These are phyloP conservation scores for Euzetes globulus DNA, from an alignment of 2,888 invertebrate genomes.

Conservation along the genomic window DNA sequence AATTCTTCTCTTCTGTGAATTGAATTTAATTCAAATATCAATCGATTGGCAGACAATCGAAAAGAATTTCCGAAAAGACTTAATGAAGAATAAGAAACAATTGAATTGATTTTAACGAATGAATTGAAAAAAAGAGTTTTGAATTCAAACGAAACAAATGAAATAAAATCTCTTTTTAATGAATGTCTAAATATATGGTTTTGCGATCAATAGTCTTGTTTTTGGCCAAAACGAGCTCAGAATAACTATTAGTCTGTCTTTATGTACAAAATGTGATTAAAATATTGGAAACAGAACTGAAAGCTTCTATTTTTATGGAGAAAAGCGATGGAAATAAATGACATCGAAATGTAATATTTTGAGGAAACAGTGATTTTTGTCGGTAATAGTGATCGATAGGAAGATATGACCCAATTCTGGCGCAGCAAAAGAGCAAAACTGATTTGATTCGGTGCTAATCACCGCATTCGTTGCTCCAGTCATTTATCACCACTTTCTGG, in stretches of 20 bases:
- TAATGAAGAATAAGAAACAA: too few relatives aligned
- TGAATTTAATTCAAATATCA: not conserved
- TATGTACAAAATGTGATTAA: too few relatives aligned
- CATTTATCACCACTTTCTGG: slow-evolving; percentile 3
- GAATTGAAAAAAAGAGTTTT: too few relatives aligned
- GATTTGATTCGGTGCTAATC: slow-evolving; percentile 18
- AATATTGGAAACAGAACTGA: too few relatives aligned
- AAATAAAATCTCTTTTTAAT: too few relatives aligned
- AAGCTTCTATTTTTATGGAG: not conserved
- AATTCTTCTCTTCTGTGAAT: not conserved
- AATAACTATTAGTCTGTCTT: too few relatives aligned
- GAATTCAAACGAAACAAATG: too few relatives aligned
- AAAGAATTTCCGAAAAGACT: not conserved
- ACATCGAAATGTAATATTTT: not conserved
- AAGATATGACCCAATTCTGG: slow-evolving; percentile 20
- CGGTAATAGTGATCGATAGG: not conserved
- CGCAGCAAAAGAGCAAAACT: slow-evolving; percentile 1
- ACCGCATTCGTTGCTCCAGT: slow-evolving; percentile 8
- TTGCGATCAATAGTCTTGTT: too few relatives aligned
- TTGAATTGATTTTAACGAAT: too few relatives aligned
- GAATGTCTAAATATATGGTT: too few relatives aligned
- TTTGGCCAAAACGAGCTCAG: too few relatives aligned
- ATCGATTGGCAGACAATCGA: not conserved
- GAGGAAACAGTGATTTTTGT: slow-evolving; percentile 1
- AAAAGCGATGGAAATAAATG: slow-evolving; percentile 14